Evolutionary conservation across 2,888 invertebrate species (phyloP), one percentile per base, ranked within the genome.

Genomic region (Sacculina carcini): DNA sequence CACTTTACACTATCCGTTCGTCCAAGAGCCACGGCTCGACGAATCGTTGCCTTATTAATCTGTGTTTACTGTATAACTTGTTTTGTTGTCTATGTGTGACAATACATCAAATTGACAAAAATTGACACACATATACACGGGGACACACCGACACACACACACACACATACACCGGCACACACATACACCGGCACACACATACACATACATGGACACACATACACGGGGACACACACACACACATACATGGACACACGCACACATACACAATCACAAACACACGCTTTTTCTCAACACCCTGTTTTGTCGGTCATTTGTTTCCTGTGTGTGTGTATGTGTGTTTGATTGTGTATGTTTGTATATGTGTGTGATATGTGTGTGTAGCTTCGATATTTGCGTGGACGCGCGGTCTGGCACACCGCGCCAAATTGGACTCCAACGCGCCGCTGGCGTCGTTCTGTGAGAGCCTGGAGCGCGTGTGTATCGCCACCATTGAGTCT

Each of bases 311-410:
- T 38, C 21, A 38, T 19, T 19, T 19, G 21, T 14, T 38, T 38
- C 12, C 38, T 36, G 36, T 36, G 36, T 36, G 36, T 5, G 38
- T 36, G 38, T 36, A 19, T 36, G 38, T 36, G 38, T 36, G 38
- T 3, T n/a, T 36, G 38, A 7, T n/a, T 36, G 38, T 6, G 38
- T 36, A 19, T 6, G 36, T 5, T n/a, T 4, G 36, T 36, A 19
- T 10, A 12, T 38, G 38, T 38, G 32, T 16, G 26, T 10, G 47
- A 12, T 14, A 14, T 14, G 14, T 6, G 28, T 14, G 10, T 64
- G 46, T 59, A 71, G 73, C 96, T 23, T 96, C 94, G 1, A 96
- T 98, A 62, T 98, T 92, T 67, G 98, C 98, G 2, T 98, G 98
- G 98, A 87, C 90, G 0, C 75, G 79, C 59, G 98, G 94, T 46